Base-by-base conservation (phyloP, 2,797 vertebrate species). In the Lutjanus campechanus region DNA sequence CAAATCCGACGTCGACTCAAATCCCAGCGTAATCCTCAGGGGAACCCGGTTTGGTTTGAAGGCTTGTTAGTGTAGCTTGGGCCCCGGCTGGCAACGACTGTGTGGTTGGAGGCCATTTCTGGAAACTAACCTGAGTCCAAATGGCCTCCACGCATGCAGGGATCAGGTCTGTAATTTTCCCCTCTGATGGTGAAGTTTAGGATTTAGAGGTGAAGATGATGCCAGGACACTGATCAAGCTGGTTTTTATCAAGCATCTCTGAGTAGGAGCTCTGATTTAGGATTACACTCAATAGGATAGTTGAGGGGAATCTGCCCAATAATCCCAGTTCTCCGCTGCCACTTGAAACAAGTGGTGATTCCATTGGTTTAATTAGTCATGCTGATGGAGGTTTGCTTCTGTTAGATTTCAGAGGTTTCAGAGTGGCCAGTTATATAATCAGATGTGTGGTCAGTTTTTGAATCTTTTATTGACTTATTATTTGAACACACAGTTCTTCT, bases 1-100 rank as follows among this genome's bases (percentile, higher is more conserved):
- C 89, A 95, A 95, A 95, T 94, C 93, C 89, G 60, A 89, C 89
- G 80, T 92, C 77, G 88, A 92, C 90, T 94, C 85, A 94, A 95
- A 96, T 95, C 94, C 95, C 64, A 54, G 85, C 80, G 65, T 96
- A 95, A 95, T 95, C 93, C 93, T 83, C 73, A 9, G 71, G 86
- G 73, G 87, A 93, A 91, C 93, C 89, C 78, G 54, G 84, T 87
- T 83, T 77, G 88, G 90, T 90, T 93, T 91, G 86, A 89, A 92
- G 93, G 89, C 91, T 92, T 90, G 91, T 95, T 94, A 94, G 86
- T 65, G 84, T 73, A 83, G 86, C 81, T 74, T 46, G 77, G 73
- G 82, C 78, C 74, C 56, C 53, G 75, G 67, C 76, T 91, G 85
- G 87, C 82, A 75, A 51, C 75, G 64, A 69, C 84, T 29, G 50